Base-by-base conservation (phyloP, 2,888 invertebrate genomes). In the Lasioglossum figueresi region DNA sequence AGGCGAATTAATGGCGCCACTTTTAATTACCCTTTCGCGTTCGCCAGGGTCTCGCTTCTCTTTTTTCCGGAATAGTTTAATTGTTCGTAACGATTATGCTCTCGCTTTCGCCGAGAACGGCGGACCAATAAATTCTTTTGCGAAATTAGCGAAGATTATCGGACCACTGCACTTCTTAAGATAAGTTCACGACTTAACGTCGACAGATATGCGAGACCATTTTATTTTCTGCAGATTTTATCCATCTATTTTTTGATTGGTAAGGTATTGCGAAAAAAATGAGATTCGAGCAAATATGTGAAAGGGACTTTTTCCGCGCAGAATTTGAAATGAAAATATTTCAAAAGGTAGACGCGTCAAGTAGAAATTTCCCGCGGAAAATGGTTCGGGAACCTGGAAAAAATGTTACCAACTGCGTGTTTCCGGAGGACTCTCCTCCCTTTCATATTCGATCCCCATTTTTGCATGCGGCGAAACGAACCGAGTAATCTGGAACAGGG, bases 11-110 rank as follows among this genome's bases (percentile, higher is more conserved):
- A 89, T 90, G 76, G 80, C 68, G 68, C 79, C 81, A 70, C 84
- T 86, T 89, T 90, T 90, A 89, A 89, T 89, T 89, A 81, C 76
- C 56, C n/a, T 0, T 56, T n/a, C 56, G n/a, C n/a, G n/a, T 56
- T 56, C 12, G n/a, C 23, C 4, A n/a, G 56, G 12, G n/a, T n/a
- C 56, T 56, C 56, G 56, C 56, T n/a, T 10, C n/a, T 56, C 56
- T 56, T n/a, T 56, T 56, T n/a, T n/a, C n/a, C 56, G n/a, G n/a
- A n/a, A 56, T 0, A 1, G n/a, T 83, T 80, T 86, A 87, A 86
- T 86, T 83, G 80, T 80, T 86, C 81, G 80, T 76, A 82, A 86
- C 83, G 78, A 80, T 77, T 56, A 56, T 56, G 56, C 56, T 56
- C 56, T 56, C 56, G 56, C 52, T 23, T 52, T 52, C 23, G 52